Base-by-base conservation (phyloP, 2,888 invertebrate genomes). In the Drosophila infuscata region DNA sequence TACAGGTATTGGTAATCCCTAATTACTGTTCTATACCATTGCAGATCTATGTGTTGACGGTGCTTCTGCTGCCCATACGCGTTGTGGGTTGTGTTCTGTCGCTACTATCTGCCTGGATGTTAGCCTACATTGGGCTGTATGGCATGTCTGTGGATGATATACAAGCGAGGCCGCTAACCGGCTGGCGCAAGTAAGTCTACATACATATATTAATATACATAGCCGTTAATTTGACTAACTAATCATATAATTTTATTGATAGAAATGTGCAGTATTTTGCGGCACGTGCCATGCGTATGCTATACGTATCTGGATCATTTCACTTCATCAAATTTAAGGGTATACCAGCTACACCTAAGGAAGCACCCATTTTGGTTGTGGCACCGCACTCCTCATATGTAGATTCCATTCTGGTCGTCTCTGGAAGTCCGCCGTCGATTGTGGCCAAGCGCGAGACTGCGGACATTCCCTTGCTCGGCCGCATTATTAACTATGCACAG, bases 381-480 rank as follows among this genome's bases (percentile, higher is more conserved):
- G 98, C 98, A 6, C 98, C 98, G 4, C 99, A 99, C 93, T 98
- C 98, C 46, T 96, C 97, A 69, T 98, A 96, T 95, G 96, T 97
- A 94, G 99, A 99, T 94, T 96, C 97, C 71, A 95, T 98, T 77
- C 95, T 97, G 84, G 96, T 97, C 89, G 96, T 97, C 70, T 95
- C 95, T 91, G 95, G 97, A 81, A 96, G 96, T n/a, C 97, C 97
- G 58, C 97, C 97, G 33, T 96, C 97, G 88, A 96, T 98, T 91
- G 98, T 98, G 82, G 98, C 98, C 75, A 98, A 98, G 93, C 96
- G 96, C 29, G 97, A 97, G 92, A 96, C 97, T 33, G 95, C 96
- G 61, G 94, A 95, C 74, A 95, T 98, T 88, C 98, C 98, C 69
- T 94, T 98, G 90, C 96, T 98, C 93, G 98, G 98, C 97, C 98